Percentiles rank a stretch among this genome's conserved stretches.
These are phyloP conservation scores for Antechinus stuartii DNA, from an alignment of 2,113 vertebrate genomes.

Conservation along the genomic window DNA sequence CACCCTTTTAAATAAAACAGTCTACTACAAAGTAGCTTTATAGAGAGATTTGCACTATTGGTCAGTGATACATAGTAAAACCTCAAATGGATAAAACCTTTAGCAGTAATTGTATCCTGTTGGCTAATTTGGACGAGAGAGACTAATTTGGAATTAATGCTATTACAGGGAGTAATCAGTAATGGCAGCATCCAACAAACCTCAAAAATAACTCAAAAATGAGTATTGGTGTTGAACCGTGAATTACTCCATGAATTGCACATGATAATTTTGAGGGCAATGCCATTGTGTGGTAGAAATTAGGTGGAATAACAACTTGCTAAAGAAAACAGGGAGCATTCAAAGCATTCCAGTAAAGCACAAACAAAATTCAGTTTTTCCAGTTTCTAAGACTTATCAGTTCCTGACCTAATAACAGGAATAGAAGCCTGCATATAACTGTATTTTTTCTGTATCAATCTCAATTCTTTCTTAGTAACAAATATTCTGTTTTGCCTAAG, in stretches of 20 bases:
- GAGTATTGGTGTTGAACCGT: neutral
- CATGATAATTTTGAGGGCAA: neutral
- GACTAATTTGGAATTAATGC: neutral
- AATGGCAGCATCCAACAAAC: neutral
- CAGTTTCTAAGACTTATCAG: neutral
- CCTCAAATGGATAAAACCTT: neutral
- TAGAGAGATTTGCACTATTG: neutral
- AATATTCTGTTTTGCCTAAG: neutral
- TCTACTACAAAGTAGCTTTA: neutral
- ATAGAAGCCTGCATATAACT: neutral
- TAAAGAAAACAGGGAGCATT: neutral
- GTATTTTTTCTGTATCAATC: neutral
- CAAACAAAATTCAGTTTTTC: neutral
- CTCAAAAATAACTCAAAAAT: neutral
- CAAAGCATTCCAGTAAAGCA: neutral
- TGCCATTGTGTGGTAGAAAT: neutral
- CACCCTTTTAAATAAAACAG: neutral
- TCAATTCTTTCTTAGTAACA: neutral
- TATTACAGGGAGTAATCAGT: neutral
- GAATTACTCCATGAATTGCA: neutral
- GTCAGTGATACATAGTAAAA: neutral
- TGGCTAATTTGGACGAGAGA: neutral
- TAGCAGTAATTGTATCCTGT: neutral
- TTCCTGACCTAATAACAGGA: neutral
- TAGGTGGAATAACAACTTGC: conserved; percentile 2